Percentiles rank a stretch among this genome's conserved stretches.
Conservation (phyloP, 2,888 invertebrate genomes). For the Epistrophe grossulariae region DNA sequence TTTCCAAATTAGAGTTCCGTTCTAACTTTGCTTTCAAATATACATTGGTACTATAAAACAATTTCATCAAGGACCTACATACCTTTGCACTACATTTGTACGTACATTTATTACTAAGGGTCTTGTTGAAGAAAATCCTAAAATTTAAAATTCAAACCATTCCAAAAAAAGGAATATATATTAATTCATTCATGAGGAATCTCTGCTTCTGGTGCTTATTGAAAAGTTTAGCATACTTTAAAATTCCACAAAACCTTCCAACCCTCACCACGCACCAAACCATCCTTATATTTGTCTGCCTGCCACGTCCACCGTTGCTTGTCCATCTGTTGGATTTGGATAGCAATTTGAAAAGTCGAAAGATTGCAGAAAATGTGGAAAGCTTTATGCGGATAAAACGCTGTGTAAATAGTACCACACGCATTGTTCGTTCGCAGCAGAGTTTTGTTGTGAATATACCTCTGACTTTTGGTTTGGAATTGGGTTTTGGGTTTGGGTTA, state of each 20-base stretch:
- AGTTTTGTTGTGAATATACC: neutral
- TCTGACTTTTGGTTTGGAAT: neutral
- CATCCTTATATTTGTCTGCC: neutral
- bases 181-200: constrained; percentile 22
- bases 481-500: neutral
- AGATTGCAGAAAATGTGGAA: constrained; percentile 32
- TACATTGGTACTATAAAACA: neutral
- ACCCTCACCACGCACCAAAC: neutral
- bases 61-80: neutral
- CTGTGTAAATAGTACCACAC: constrained; percentile 4
- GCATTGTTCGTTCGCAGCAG: neutral
- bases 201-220: neutral
- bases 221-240: constrained; percentile 17
- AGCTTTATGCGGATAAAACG: constrained; percentile 5
- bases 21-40: neutral
- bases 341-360: constrained; percentile 6
- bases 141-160: constrained; percentile 30
- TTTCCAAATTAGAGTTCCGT: neutral
- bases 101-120: neutral
- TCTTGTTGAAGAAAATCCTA: neutral
- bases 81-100: neutral
- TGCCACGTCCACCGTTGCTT: neutral
- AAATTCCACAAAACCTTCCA: constrained; percentile 13
- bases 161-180: neutral
- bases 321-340: constrained; percentile 14